These are phyloP conservation scores for Hydrotaea diabolus DNA, from an alignment of 2,888 invertebrate species.

Conservation along the genomic window DNA sequence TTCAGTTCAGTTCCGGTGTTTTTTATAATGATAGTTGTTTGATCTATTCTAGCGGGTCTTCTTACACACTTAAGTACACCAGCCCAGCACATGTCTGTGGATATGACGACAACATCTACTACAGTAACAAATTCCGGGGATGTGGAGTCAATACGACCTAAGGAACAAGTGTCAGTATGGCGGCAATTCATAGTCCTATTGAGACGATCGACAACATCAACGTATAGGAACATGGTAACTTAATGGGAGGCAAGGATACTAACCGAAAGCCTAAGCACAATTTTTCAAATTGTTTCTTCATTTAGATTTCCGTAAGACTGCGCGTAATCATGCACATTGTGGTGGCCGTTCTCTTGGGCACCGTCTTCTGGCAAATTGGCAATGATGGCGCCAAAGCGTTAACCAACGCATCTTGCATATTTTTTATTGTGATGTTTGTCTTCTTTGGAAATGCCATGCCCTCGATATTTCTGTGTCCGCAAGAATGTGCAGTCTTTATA, in stretches of 20 bases:
- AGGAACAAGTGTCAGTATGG: conserved; percentile 77
- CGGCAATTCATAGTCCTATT: conserved; percentile 82
- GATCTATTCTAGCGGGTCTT: conserved; percentile 52
- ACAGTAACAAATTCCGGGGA: not conserved
- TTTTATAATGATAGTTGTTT: conserved; percentile 35
- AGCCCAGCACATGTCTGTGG: conserved; percentile 49
- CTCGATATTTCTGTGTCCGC: conserved; percentile 91
- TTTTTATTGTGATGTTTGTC: conserved; percentile 94
- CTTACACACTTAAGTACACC: conserved; percentile 43
- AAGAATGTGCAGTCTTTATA: conserved; percentile 88
- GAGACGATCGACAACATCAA: conserved; percentile 80
- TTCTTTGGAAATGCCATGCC: conserved; percentile 96
- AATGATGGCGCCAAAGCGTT: conserved; percentile 89
- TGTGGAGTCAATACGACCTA: conserved; percentile 67
- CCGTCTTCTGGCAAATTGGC: conserved; percentile 91
- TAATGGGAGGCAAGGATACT: too few relatives aligned
- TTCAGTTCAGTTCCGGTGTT: not conserved
- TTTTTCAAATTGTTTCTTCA: not conserved
- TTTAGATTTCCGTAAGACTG: conserved; percentile 81
- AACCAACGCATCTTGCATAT: conserved; percentile 93
- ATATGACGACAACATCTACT: conserved; percentile 48
- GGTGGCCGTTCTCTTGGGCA: conserved; percentile 91
- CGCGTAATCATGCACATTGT: conserved; percentile 89
- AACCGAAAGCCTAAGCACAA: too few relatives aligned
- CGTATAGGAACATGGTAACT: conserved; percentile 80